phyloP scores from a whole-genome alignment of 1,140 invertebrate species.

The Proctacanthus coquilletti region DNA sequence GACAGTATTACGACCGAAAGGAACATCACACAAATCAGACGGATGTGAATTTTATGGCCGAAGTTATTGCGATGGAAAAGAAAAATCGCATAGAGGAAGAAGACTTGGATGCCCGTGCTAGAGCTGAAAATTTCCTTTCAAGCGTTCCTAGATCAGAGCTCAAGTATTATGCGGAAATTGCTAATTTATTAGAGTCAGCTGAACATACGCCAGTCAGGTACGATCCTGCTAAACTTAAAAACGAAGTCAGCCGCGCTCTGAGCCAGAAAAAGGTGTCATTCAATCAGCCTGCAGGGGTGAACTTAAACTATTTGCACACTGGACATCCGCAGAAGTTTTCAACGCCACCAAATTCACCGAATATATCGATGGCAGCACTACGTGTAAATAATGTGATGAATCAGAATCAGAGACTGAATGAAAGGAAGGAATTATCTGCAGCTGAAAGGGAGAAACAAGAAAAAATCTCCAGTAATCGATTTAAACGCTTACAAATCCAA shows the following conservation, averaged over 20 bases:
- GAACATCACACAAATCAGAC: slow-evolving; percentile 32
- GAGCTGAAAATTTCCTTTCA: slow-evolving; percentile 24
- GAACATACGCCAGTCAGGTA: slow-evolving; percentile 44
- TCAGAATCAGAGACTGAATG: slow-evolving; percentile 13
- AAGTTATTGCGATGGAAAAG: slow-evolving; percentile 34
- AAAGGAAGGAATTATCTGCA: slow-evolving; percentile 25
- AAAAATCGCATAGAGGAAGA: slow-evolving; percentile 33
- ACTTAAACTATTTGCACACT: slow-evolving; percentile 29
- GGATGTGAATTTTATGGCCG: slow-evolving; percentile 28
- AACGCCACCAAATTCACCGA: slow-evolving; percentile 56
- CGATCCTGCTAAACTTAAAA: slow-evolving; percentile 47
- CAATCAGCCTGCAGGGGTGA: slow-evolving; percentile 35
- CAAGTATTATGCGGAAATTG: slow-evolving; percentile 34
- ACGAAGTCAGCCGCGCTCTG: slow-evolving; percentile 50
- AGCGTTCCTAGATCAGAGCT: slow-evolving; percentile 26
- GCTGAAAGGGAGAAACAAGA: slow-evolving; percentile 22
- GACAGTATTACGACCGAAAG: slow-evolving; percentile 35
- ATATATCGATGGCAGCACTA: slow-evolving; percentile 38
- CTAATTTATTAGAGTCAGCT: slow-evolving; percentile 53
- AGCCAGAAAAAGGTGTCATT: slow-evolving; percentile 43
- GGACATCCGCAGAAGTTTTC: slow-evolving; percentile 26
- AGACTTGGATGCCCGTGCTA: slow-evolving; percentile 25
- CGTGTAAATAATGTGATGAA: not conserved
- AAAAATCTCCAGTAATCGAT: slow-evolving; percentile 33
- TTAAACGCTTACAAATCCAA: slow-evolving; percentile 65